Percentiles rank a stretch among this genome's conserved stretches.
Evolutionary conservation across 2,797 vertebrate genomes (phyloP).

Genomic region (Ptychadena robeensis): DNA sequence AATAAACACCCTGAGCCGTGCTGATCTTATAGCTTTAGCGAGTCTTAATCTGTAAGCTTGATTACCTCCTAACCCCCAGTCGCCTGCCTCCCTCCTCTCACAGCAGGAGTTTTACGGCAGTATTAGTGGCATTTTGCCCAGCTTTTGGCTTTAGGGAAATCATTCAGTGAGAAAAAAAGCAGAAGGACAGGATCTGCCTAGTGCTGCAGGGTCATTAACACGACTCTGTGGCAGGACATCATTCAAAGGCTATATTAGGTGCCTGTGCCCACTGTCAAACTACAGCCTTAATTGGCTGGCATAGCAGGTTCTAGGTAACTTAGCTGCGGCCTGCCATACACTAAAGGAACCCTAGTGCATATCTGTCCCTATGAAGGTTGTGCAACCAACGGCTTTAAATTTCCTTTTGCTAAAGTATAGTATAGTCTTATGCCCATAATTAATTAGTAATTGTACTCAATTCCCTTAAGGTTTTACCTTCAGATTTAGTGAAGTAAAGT

Average conservation of each 20-base stretch:
- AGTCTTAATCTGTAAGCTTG: slow-evolving; percentile 85
- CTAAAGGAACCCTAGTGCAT: not conserved
- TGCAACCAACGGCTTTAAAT: not conserved
- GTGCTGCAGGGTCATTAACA: slow-evolving; percentile 72
- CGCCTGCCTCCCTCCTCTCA: slow-evolving; percentile 72
- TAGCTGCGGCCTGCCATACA: not conserved
- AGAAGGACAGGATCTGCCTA: slow-evolving; percentile 72
- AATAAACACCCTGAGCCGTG: slow-evolving; percentile 76
- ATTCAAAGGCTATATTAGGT: slow-evolving; percentile 52
- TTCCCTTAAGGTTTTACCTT: no score
- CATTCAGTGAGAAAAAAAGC: slow-evolving; percentile 75
- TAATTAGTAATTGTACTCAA: not conserved
- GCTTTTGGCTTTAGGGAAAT: slow-evolving; percentile 78
- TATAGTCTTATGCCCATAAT: not conserved
- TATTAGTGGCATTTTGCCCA: slow-evolving; percentile 82
- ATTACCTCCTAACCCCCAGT: slow-evolving; percentile 80
- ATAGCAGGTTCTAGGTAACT: slow-evolving; percentile 9
- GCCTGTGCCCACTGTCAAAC: slow-evolving; percentile 51
- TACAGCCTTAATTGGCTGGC: not conserved
- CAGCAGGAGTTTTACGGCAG: slow-evolving; percentile 72
- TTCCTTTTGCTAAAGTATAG: not conserved
- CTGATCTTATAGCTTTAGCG: slow-evolving; percentile 79
- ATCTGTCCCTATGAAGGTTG: not conserved
- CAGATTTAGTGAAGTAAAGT: not conserved
- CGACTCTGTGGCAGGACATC: slow-evolving; percentile 61